Base-by-base conservation (phyloP, 2,888 invertebrate species). In the Drosophila setosimentum region DNA sequence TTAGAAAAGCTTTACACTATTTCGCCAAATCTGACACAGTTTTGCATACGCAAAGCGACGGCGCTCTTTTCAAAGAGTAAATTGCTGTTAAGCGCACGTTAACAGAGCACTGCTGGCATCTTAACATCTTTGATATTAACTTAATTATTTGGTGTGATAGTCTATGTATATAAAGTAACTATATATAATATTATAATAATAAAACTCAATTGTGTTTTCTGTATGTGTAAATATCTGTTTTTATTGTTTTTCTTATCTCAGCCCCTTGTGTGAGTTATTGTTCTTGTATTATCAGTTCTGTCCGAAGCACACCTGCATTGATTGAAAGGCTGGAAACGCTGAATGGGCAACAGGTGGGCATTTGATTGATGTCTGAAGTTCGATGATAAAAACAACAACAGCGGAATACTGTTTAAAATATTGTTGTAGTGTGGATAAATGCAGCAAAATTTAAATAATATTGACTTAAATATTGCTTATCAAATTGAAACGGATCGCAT, bases 21-120 rank as follows among this genome's bases (percentile, higher is more conserved):
- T 59, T 68, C 54, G 49, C 29, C 29, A 45, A 72, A 63, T 76
- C 72, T 71, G 83, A 78, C 68, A 74, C 60, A 83, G 35, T 73
- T 83, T 68, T 67, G 57, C 65, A 76, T 61, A 76, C 51, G 33
- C 58, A 40, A 45, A 58, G 11, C 60, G 30, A 50, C 18, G 24
- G 7, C n/a, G 65, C 86, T 83, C 82, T 78, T 78, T 42, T 6
- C 13, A 21, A 88, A 83, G 83, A 88, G 83, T 55, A 53, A 3
- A 32, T 16, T n/a, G 18, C 83, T 75, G 82, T 69, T 68, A 78
- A 61, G 21, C 7, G 8, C n/a, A 13, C 35, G 21, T 5, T 51
- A 58, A 49, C 78, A 65, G 54, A 3, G 50, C 42, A 3, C 66
- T 78, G 63, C 48, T 61, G 53, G 21, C 2, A 24, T 24, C 10